Evolutionary conservation across 35 echinoderm and acorn worm species (phyloP), one percentile per base, ranked within the genome.

Genomic region (Apostichopus parvimensis): DNA sequence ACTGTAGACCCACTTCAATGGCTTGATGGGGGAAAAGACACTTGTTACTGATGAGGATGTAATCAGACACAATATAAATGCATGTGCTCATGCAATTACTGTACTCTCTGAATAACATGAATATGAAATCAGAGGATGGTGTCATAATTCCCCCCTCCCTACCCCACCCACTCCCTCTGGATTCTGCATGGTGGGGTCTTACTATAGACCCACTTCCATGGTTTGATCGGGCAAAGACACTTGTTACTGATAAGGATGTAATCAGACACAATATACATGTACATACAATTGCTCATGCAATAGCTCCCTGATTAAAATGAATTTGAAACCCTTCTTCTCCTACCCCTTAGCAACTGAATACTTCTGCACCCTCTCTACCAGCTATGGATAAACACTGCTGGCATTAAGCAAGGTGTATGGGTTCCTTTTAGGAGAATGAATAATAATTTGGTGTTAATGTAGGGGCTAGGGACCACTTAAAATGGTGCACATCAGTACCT

Each of bases 101-200:
- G 11, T 60, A 11, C 58, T 45, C 34, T 45, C 9, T 90, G 77
- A 15, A 91, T 85, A 11, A 95, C 89, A 60, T 98, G 94, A 20
- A 98, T 71, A 1, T 80, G 54, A 77, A 95, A 91, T 23, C 93
- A 92, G 20, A 95, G 20, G 8, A 72, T 93, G 7, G 7, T 12
- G 58, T 5, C 34, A 45, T 45, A 45, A 45, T 45, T 45, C 1
- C 34, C 2, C 34, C 34, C 2, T 45, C 34, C 34, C 34, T 45
- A 45, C 34, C 34, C 34, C 8, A 75, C 93, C 4, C 73, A 20
- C 5, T 17, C 53, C 87, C 77, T 80, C 34, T 85, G 57, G 17
- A 98, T 91, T 12, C 62, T 94, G 91, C 95, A 98, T 12, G 91
- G 77, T 15, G 97, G 97, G 13, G 97, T 96, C 59, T 94, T 61